Base-by-base conservation (phyloP, 2,797 vertebrate species). In the Sebastes glaucus region DNA sequence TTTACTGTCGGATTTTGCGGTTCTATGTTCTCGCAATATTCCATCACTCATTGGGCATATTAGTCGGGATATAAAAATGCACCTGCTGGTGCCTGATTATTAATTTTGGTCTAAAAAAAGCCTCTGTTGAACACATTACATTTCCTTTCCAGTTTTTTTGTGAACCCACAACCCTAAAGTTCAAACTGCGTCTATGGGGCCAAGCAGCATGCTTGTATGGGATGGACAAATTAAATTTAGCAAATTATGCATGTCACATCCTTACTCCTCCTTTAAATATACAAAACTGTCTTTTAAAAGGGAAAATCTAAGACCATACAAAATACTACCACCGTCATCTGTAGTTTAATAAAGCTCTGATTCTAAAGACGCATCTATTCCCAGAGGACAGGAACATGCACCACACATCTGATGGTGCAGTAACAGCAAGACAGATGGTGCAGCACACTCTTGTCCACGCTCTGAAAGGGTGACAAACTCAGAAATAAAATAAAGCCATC, bases 401-500 rank as follows among this genome's bases (percentile, higher is more conserved):
- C 49, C 69, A 78, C 46, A 85, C 32, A 77, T 74, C 33, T 81
- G 62, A 79, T 73, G 28, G 80, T 52, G 55, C 56, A 73, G 52
- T 42, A 76, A 65, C 16, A 86, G 73, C 64, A 78, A 82, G 74
- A 88, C 81, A 84, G 63, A 89, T 81, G 81, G 74, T 52, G 56
- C 35, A 68, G 68, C 38, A 69, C 53, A 75, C 57, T 46, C 72
- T 61, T 61, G 57, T 81, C 69, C 38, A 65, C 38, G 68, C 71
- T 79, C 65, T 87, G 38, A 86, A 75, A 82, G 38, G 46, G 56
- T 78, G 70, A 83, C 33, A 83, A 77, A 85, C 80, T 85, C 62
- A 49, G 46, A 72, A 77, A 70, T 49, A 80, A 92, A 94, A 94
- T 87, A 87, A 90, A 93, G 87, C 60, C 62, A 83, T 94, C 84